Evolutionary conservation across 2,113 vertebrate species (phyloP), one percentile per base, ranked within the genome.

Genomic region (Archilochus colubris): DNA sequence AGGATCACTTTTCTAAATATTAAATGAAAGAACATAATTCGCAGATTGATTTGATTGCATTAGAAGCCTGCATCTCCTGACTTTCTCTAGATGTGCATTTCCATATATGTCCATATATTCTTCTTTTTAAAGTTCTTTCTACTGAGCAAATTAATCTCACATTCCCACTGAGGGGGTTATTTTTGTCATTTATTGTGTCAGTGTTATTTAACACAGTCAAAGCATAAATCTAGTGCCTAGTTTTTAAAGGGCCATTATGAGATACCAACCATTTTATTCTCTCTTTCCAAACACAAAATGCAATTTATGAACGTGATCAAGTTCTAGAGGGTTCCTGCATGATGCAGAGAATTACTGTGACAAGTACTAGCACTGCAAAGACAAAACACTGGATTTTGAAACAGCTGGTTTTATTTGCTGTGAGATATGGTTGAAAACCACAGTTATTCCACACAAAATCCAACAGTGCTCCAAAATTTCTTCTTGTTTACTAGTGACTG

Each of bases 161-260:
- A 36, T 89, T 86, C 8, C n/a, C 22, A 27, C 33, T 44, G 5
- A 28, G 83, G 30, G 12, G 17, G 10, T 81, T 91, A 76, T 93
- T 86, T 93, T 94, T n/a, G 81, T 58, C 31, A 64, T 86, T 96
- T 94, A 19, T 94, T 16, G 2, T 77, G 33, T 76, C 59, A 86
- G 11, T 50, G 17, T 70, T 75, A 51, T 38, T 92, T 76, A 93
- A 91, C 43, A 50, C 33, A 53, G 61, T 22, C 46, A 91, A 87
- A 93, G 79, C 44, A 54, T 11, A 83, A 88, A 89, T 86, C 48
- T 80, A 73, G 28, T 54, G 28, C 53, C 46, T 63, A n/a, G 21
- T 66, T 82, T 74, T 25, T 54, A 67, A 84, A 36, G 17, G 40
- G 40, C 28, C n/a, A 22, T 83, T 94, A 38, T 57, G 19, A 76